Evolutionary conservation across 2,888 invertebrate species (phyloP).

Genomic region (Parnassius smintheus): DNA sequence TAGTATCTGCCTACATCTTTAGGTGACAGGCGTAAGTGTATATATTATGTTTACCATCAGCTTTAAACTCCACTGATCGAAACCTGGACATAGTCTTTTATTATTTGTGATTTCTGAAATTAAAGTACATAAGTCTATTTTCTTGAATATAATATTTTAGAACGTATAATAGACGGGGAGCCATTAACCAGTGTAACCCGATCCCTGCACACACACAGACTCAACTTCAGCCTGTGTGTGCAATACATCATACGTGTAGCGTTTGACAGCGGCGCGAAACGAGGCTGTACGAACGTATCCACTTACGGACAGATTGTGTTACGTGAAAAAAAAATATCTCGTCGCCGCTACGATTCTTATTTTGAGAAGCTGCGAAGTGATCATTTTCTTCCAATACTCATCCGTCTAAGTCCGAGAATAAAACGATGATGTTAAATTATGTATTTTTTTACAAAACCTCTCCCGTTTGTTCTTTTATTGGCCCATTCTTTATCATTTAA

Average conservation of each 20-base stretch:
- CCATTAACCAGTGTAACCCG: conserved; percentile 1
- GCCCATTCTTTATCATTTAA: too few relatives aligned
- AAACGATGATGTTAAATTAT: neutral
- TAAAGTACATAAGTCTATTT: too few relatives aligned
- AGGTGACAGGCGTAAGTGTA: too few relatives aligned
- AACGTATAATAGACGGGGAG: neutral
- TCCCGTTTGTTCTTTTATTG: too few relatives aligned
- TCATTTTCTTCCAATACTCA: conserved; percentile 5
- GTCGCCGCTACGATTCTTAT: neutral
- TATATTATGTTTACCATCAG: too few relatives aligned
- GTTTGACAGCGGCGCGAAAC: conserved; percentile 11
- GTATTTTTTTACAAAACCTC: too few relatives aligned
- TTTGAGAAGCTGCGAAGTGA: conserved; percentile 15
- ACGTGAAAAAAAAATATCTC: conserved; percentile 1
- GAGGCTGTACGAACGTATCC: conserved; percentile 7
- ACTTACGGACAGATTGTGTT: conserved; percentile 13
- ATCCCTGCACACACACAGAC: neutral
- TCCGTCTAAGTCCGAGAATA: neutral
- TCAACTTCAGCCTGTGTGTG: neutral
- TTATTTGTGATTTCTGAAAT: too few relatives aligned
- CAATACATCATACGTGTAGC: conserved; percentile 10
- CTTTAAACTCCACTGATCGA: too few relatives aligned
- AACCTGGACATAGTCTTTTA: too few relatives aligned
- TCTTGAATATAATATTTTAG: neutral
- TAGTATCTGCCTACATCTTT: too few relatives aligned